Base-by-base conservation (phyloP, 1,140 invertebrate species). In the Dendrolimus punctatus region DNA sequence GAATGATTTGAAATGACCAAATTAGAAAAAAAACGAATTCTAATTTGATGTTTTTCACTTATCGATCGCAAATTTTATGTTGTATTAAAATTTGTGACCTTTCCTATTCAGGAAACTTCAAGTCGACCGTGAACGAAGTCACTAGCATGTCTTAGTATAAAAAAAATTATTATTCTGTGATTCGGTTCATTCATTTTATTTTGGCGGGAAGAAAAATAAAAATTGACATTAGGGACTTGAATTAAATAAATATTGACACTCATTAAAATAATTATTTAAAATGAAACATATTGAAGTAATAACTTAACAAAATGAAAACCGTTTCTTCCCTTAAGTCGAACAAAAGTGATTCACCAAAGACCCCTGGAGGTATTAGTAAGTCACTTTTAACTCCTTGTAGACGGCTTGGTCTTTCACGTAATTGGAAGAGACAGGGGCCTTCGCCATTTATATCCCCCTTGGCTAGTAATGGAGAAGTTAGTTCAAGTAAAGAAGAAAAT, bases 351-450 rank as follows among this genome's bases (percentile, higher is more conserved):
- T 80, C 82, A 5, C 79, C 82, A 7, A 83, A 84, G 64, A 85
- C 82, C 8, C 77, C 80, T 5, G 82, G 80, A 46, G 82, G 82
- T 9, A 85, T 85, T 5, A 83, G 80, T 55, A 85, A 81, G 53
- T 75, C 77, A 4, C 66, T 78, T 39, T 55, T 85, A 40, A 85
- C 82, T 49, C 80, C 82, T 49, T 80, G 77, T 49, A 63, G 82
- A 62, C 60, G 82, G 60, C 60, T 85, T 38, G 82, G 82, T 10
- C 60, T 85, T 23, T 84, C 80, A 9, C 73, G 79, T 9, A 83
- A 80, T 47, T 80, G 76, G 76, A 79, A 63, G 57, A 81, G 73
- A 60, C 66, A 57, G 58, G 75, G 73, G 5, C 44, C 62, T 43
- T 84, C 82, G 4, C 82, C 80, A 6, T 85, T 85, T 53, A 64